Conservation (phyloP, 92 coral and sea anemone genomes). For the Parazoanthus darwini region DNA sequence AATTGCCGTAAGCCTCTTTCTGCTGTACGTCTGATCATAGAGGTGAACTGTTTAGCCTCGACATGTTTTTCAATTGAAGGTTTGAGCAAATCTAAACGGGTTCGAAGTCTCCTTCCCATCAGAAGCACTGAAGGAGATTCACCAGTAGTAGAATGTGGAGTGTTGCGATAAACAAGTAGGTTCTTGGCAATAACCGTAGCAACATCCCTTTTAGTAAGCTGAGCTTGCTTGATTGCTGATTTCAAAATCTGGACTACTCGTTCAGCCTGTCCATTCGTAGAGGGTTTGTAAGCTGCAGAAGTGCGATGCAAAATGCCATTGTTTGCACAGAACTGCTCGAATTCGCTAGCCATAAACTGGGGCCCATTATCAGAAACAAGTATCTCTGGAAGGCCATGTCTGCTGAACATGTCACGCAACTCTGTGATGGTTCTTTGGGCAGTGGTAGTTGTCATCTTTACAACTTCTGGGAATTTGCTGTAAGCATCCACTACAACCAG, state of each 20-base stretch:
- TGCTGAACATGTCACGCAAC: constrained; percentile 51
- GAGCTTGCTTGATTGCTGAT: constrained; percentile 21
- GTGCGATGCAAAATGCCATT: constrained; percentile 54
- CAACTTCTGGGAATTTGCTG: constrained; percentile 66
- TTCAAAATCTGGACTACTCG: constrained; percentile 49
- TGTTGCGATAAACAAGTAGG: constrained; percentile 51
- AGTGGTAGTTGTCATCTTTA: constrained; percentile 59
- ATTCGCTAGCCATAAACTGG: constrained; percentile 56
- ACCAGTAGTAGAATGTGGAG: constrained; percentile 61
- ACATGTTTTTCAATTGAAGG: constrained; percentile 33
- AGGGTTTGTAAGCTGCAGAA: constrained; percentile 52
- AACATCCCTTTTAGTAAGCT: constrained; percentile 29
- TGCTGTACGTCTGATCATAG: background rate
- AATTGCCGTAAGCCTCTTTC: background rate
- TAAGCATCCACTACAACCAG: constrained; percentile 56
- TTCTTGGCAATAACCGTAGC: constrained; percentile 38
- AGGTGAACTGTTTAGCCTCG: no score
- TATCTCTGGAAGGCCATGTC: constrained; percentile 62
- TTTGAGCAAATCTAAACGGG: constrained; percentile 44
- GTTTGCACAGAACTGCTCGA: constrained; percentile 49
- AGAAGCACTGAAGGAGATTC: constrained; percentile 60
- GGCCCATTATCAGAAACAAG: constrained; percentile 65
- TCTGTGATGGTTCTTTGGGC: constrained; percentile 45
- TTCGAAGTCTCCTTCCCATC: constrained; percentile 55
- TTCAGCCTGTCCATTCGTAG: constrained; percentile 63